A percentile compares a stretch with the other conserved stretches of the same genome.
Evolutionary conservation across 1,140 invertebrate species (phyloP).

Genomic region (Procambarus clarkii): DNA sequence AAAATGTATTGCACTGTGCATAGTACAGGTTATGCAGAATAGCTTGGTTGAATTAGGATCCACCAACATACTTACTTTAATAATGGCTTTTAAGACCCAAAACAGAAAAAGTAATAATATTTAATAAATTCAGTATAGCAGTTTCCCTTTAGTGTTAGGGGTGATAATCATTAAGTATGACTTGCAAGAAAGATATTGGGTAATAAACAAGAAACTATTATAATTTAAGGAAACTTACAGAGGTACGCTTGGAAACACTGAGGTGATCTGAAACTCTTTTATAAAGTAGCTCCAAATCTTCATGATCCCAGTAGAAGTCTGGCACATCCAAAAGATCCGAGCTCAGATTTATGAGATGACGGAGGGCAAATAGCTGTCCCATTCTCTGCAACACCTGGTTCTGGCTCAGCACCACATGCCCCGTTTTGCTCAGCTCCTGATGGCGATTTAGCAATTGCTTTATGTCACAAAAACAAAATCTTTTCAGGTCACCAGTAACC

Average conservation of each 20-base stretch:
- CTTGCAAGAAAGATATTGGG: not conserved
- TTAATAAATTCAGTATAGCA: too few relatives aligned
- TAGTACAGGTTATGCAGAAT: too few relatives aligned
- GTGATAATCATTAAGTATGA: too few relatives aligned
- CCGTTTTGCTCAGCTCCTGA: conserved; percentile 68
- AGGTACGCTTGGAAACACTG: conserved; percentile 88
- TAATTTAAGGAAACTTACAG: conserved; percentile 76
- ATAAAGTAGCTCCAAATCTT: conserved; percentile 89
- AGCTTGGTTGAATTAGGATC: too few relatives aligned
- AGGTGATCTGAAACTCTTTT: conserved; percentile 88
- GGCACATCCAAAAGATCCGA: conserved; percentile 95
- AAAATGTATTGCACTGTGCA: too few relatives aligned
- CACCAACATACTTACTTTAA: too few relatives aligned
- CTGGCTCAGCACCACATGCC: conserved; percentile 64
- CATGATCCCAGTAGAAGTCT: conserved; percentile 98
- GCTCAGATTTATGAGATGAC: conserved; percentile 93
- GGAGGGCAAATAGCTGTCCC: conserved; percentile 91
- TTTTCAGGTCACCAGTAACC: not conserved
- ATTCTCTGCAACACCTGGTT: conserved; percentile 88
- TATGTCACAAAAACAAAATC: not conserved
- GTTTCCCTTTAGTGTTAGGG: too few relatives aligned
- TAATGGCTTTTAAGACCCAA: too few relatives aligned
- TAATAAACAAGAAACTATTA: conserved; percentile 4
- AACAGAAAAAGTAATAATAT: too few relatives aligned
- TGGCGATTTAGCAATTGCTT: not conserved